Conservation (phyloP, 2,797 vertebrate species). For the Schizopygopsis pylzovi region DNA sequence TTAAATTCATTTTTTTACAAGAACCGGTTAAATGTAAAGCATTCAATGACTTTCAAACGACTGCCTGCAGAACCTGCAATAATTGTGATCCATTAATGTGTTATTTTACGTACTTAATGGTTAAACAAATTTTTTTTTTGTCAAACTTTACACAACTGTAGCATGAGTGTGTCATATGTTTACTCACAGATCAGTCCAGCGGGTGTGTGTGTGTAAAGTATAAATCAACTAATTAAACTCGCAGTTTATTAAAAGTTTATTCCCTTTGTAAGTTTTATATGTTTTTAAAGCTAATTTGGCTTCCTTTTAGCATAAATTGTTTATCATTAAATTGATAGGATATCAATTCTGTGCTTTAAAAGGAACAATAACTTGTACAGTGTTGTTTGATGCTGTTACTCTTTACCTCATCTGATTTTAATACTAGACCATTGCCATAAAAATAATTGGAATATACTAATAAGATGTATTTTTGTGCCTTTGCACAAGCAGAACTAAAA, state of each 20-base stretch:
- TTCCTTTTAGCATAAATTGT: neutral
- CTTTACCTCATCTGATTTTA: slow-evolving; percentile 17
- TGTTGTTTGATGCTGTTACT: neutral
- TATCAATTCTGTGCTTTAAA: neutral
- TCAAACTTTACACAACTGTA: slow-evolving; percentile 11
- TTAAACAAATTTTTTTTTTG: neutral
- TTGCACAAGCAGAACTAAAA: neutral
- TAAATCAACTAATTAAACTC: neutral
- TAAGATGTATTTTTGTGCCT: neutral
- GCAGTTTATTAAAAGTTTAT: neutral
- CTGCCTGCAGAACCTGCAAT: slow-evolving; percentile 21
- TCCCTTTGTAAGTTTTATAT: neutral
- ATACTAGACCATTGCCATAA: neutral
- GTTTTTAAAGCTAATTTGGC: neutral
- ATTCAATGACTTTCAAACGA: neutral
- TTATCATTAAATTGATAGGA: neutral
- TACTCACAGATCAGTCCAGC: slow-evolving; percentile 10
- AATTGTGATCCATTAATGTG: slow-evolving; percentile 13
- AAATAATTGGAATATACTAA: neutral
- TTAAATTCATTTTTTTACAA: slow-evolving; percentile 1
- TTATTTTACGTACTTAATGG: slow-evolving; percentile 14
- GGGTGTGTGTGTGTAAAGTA: neutral
- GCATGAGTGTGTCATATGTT: slow-evolving; percentile 24
- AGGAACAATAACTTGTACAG: neutral
- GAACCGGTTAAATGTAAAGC: neutral